Evolutionary conservation across 2,797 vertebrate species (phyloP).

Genomic region (Corythornis leucogaster): DNA sequence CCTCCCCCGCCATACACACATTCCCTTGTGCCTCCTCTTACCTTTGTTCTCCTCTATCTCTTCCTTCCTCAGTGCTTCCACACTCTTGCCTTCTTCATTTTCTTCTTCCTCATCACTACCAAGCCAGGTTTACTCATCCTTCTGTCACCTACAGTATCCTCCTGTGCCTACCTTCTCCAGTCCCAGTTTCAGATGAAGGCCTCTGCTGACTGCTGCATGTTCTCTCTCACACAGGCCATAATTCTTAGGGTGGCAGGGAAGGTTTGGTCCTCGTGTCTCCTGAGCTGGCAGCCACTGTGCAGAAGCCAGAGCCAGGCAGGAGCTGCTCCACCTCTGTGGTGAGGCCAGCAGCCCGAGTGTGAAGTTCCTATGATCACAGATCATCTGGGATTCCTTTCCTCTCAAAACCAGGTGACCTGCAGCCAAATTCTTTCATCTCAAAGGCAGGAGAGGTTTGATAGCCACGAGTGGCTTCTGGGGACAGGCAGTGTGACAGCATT

Average conservation of each 20-base stretch:
- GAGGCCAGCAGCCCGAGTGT: slow-evolving; percentile 50
- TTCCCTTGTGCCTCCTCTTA: neutral
- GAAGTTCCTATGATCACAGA: slow-evolving; percentile 65
- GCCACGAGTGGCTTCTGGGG: neutral
- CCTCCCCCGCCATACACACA: neutral
- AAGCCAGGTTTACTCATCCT: neutral
- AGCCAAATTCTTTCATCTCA: slow-evolving; percentile 43
- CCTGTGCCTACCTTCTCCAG: neutral
- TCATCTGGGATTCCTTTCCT: slow-evolving; percentile 61
- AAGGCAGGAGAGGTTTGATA: slow-evolving; percentile 17
- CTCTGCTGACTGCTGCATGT: neutral
- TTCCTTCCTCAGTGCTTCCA: neutral
- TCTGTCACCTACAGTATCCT: neutral
- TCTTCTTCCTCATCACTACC: neutral
- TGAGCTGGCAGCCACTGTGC: neutral
- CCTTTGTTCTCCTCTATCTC: neutral
- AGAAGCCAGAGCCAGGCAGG: neutral
- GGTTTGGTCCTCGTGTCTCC: neutral
- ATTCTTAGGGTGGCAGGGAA: neutral
- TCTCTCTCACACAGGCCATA: neutral
- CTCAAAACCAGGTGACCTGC: slow-evolving; percentile 40
- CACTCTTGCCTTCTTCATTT: neutral
- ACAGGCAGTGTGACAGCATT: neutral
- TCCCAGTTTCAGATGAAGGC: neutral
- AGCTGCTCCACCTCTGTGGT: neutral